Evolutionary conservation across 2,888 invertebrate species (phyloP), one percentile per base, ranked within the genome.

Genomic region (Chymomyza fuscimana): DNA sequence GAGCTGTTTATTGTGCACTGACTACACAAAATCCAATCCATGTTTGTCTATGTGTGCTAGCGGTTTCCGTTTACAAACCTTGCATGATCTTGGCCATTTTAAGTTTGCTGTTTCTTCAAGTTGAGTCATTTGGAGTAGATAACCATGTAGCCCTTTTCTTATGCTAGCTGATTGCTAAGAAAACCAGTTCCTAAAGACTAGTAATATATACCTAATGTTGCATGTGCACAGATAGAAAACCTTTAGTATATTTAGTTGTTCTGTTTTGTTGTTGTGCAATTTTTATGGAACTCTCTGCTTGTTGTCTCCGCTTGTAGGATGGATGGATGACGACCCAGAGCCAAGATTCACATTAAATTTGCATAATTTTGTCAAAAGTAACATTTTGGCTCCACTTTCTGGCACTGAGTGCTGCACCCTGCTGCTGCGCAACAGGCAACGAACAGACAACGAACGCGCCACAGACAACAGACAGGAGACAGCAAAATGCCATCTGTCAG

Each of bases 271-370:
- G 12, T 36, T 25, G 63, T 25, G 16, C 7, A 62, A 40, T n/a
- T 51, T 54, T 54, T 64, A 16, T 16, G 32, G 32, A 32, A 29
- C 19, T 58, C 50, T 29, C 10, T 50, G 58, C 29, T 65, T 50
- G 50, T 65, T 59, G 50, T 50, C 58, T 65, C 36, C 29, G 50
- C 19, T 58, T 65, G 46, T 51, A 19, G 16, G 16, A 19, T 54
- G 51, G n/a, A 51, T 9, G n/a, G 56, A 65, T 65, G 46, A 40
- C 65, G 58, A 32, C 50, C 16, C 15, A 19, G 4, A 16, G 10
- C 52, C 85, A 82, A 77, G 81, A 85, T 87, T 86, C 80, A 87
- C 83, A 86, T 86, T 79, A 87, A 87, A 86, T 85, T 85, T 85
- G 86, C 85, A 85, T 85, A 87, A 85, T 87, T 85, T 78, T 81